Conservation (phyloP, 2,113 vertebrate species). For the Prolemur simus region DNA sequence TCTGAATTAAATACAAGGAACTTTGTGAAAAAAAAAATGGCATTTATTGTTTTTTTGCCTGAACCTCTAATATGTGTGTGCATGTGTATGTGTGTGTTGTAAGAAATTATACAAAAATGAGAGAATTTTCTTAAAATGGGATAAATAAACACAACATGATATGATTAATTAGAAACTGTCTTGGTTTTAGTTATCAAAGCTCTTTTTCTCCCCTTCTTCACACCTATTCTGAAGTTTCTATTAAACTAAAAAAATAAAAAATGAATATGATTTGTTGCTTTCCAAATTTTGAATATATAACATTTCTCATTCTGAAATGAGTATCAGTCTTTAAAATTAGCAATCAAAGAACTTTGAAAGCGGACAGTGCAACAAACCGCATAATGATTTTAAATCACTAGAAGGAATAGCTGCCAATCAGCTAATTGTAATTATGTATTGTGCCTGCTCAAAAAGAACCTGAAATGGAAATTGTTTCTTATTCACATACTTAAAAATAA, state of each 20-base stretch:
- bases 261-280: conserved; percentile 68
- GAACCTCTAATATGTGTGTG: neutral
- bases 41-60: neutral
- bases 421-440: conserved; percentile 80
- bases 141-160: conserved; percentile 33
- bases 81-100: neutral
- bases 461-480: conserved; percentile 79
- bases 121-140: conserved; percentile 47
- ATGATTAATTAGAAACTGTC: conserved; percentile 22
- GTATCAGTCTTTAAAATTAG: conserved; percentile 80
- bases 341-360: conserved; percentile 78
- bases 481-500: conserved; percentile 75
- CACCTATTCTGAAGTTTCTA: conserved; percentile 65
- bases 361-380: conserved; percentile 72
- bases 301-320: conserved; percentile 69
- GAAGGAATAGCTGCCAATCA: conserved; percentile 81
- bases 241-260: conserved; percentile 72
- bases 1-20: neutral
- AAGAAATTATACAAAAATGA: conserved; percentile 29
- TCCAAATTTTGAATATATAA: conserved; percentile 64
- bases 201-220: conserved; percentile 9
- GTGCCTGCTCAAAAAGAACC: conserved; percentile 74
- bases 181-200: conserved; percentile 34
- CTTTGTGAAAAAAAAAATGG: neutral
- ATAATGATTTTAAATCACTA: conserved; percentile 75